A percentile compares a stretch with the other conserved stretches of the same genome.
Conservation (phyloP, 2,888 invertebrate genomes). For the Caenorhabditis parvicauda region DNA sequence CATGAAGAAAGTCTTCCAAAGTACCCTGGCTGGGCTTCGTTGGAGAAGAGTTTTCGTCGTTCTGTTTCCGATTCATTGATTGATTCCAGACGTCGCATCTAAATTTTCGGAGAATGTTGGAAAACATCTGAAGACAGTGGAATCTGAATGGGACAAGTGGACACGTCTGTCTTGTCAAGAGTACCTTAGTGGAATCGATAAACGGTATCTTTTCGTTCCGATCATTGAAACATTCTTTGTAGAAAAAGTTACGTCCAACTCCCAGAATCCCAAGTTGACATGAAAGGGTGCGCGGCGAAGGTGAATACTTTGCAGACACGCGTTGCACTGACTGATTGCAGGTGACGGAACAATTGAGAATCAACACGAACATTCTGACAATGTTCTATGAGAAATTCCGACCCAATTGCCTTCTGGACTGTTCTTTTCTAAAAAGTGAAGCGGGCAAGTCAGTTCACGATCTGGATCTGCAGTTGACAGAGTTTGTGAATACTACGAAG, state of each 20-base stretch:
- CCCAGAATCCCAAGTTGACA: conserved; percentile 11
- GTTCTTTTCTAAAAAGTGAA: conserved; percentile 21
- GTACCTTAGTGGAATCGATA: conserved; percentile 13
- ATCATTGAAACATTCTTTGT: not conserved
- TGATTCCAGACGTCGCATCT: conserved; percentile 1
- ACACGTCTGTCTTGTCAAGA: conserved; percentile 8
- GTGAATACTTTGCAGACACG: no score
- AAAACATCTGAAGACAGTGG: conserved; percentile 7
- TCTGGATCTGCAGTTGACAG: conserved; percentile 23
- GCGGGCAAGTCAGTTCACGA: conserved; percentile 23
- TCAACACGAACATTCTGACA: conserved; percentile 21
- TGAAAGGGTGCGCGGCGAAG: conserved; percentile 4
- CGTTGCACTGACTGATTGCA: conserved; percentile 10
- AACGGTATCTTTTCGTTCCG: not conserved
- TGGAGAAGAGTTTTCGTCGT: conserved; percentile 6
- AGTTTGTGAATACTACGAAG: conserved; percentile 30
- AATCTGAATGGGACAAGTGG: conserved; percentile 27
- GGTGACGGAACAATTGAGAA: conserved; percentile 18
- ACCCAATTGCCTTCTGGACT: conserved; percentile 21
- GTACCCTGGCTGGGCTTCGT: conserved; percentile 25
- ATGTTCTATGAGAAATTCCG: conserved; percentile 23
- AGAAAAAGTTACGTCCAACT: not conserved
- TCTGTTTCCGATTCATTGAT: not conserved
- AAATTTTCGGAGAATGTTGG: conserved; percentile 6
- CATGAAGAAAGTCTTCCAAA: conserved; percentile 24